Evolutionary conservation across 2,888 invertebrate species (phyloP), one percentile per base, ranked within the genome.

Genomic region (Mimas tiliae): DNA sequence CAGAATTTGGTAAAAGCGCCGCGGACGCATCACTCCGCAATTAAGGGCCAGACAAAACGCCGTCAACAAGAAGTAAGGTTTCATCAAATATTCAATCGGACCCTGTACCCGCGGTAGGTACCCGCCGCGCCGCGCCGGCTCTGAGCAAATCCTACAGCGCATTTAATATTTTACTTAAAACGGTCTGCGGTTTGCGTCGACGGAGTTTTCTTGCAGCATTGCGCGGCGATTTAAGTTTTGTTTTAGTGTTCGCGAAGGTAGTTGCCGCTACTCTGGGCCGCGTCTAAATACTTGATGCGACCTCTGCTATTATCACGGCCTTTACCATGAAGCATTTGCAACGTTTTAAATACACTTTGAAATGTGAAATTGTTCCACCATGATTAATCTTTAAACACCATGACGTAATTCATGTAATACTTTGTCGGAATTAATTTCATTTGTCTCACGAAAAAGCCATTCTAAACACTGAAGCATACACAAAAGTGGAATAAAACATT

Each of bases 121-220:
- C 16, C 50, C 52, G 52, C 14, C 27, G 27, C 55, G 38, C 58
- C 38, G 19, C 38, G 42, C 58, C 16, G 42, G 19, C 42, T 42
- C 58, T 74, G 83, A 82, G 84, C 87, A 88, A 90, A 89, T 89
- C 87, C 87, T 81, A 85, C 84, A 81, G 82, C 81, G 84, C 83
- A 84, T 89, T 91, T 89, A 92, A 93, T 92, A 93, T 92, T 91
- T 92, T 83, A 91, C 85, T 85, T 83, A 87, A 88, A 90, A 87
- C 86, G 82, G 88, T 88, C 89, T 90, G 89, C 83, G 90, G 90
- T 83, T 86, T 84, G 81, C 83, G 81, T 72, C 79, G 79, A 68
- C 74, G 76, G 83, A 88, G 86, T 89, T 89, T 90, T 88, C 88
- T 87, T 87, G 79, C 75, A 80, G 83, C 77, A 85, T 82, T 78